These are phyloP conservation scores for Diacarnus erythraeanus DNA, from an alignment of 37 sponge, comb jelly and placozoan species.

Conservation along the genomic window DNA sequence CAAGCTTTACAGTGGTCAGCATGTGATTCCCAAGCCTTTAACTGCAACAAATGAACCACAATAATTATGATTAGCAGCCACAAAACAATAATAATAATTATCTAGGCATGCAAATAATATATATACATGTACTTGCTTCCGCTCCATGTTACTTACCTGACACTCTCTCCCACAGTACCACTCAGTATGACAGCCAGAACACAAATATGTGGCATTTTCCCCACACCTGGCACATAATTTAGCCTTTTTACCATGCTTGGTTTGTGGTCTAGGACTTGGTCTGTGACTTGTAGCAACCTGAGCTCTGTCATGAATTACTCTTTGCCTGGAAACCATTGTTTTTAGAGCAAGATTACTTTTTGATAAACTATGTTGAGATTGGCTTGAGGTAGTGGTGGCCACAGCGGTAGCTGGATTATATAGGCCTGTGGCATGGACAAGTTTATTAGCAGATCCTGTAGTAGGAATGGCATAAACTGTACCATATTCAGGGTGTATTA, in stretches of 20 bases:
- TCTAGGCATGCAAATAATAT: background rate
- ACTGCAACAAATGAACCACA: too few relatives aligned
- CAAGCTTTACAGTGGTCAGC: slow-evolving; percentile 36
- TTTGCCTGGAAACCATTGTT: background rate
- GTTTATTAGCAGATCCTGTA: background rate
- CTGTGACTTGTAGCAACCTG: too few relatives aligned
- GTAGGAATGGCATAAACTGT: background rate
- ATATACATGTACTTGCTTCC: background rate
- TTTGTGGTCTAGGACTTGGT: background rate
- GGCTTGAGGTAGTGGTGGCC: background rate
- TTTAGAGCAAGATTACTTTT: too few relatives aligned
- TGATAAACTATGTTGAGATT: background rate
- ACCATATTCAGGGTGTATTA: background rate
- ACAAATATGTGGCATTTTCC: slow-evolving; percentile 74
- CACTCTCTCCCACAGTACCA: slow-evolving; percentile 90
- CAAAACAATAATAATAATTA: background rate
- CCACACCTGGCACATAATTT: slow-evolving; percentile 58
- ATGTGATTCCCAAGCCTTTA: slow-evolving; percentile 47
- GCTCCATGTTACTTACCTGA: slow-evolving; percentile 59
- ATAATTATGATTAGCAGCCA: background rate
- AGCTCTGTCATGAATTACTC: background rate
- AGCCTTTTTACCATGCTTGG: background rate
- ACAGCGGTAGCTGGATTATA: background rate
- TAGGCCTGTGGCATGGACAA: slow-evolving; percentile 4
- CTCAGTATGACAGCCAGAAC: slow-evolving; percentile 81